Evolutionary conservation across 92 coral and sea anemone genomes (phyloP).

Genomic region (Umimayanthus kanabou): DNA sequence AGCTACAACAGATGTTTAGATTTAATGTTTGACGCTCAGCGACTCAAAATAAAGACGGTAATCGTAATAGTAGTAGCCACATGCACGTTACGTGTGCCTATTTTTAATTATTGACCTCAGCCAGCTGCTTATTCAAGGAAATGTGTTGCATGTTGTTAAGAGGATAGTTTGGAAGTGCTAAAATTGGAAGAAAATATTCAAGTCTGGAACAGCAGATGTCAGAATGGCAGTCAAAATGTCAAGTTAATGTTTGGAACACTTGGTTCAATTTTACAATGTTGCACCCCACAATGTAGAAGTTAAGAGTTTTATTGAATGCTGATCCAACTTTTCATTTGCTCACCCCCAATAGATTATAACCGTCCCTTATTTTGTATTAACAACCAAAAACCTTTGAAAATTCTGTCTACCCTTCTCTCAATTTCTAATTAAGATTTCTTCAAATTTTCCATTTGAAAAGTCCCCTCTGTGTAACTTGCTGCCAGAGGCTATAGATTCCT

Average conservation of each 20-base stretch:
- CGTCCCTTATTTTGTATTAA: neutral
- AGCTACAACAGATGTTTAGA: too few species aligned
- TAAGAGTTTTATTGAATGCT: neutral
- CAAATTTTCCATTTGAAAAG: neutral
- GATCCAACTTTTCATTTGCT: neutral
- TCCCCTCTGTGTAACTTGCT: neutral
- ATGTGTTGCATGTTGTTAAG: neutral
- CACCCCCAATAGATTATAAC: neutral
- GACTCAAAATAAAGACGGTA: too few species aligned
- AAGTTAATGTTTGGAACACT: neutral
- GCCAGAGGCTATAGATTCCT: neutral
- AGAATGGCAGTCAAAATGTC: neutral
- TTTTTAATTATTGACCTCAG: neutral
- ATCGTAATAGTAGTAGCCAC: too few species aligned
- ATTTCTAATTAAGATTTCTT: neutral
- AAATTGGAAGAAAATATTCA: neutral
- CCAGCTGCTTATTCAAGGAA: conserved; percentile 6
- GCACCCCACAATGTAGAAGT: neutral
- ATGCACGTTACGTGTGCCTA: too few species aligned
- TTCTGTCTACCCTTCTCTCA: neutral
- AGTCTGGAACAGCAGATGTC: neutral
- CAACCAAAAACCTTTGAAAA: neutral
- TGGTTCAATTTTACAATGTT: neutral
- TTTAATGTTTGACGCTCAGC: too few species aligned
- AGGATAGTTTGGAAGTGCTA: neutral